A percentile compares a stretch with the other conserved stretches of the same genome.
Evolutionary conservation across 2,888 invertebrate species (phyloP).

Genomic region (Aproaerema taeniolella): DNA sequence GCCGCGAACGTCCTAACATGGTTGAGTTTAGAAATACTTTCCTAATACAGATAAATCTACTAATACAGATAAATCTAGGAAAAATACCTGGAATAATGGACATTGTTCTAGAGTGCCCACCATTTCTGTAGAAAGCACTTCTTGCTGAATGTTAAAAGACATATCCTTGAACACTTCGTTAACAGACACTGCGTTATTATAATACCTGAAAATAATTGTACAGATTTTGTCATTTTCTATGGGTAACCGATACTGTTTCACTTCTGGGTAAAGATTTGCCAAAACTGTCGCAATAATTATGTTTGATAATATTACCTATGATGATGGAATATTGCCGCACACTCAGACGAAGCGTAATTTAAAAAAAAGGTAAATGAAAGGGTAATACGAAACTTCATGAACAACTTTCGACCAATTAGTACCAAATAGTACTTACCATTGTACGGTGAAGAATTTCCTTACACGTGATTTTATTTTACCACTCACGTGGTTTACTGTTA

Average conservation of each 20-base stretch:
- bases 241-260: background rate
- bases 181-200: constrained; percentile 55
- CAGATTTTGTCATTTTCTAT: no score
- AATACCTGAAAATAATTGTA: constrained; percentile 54
- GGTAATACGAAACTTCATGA: no score
- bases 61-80: no score
- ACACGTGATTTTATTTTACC: constrained; percentile 62
- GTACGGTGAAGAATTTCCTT: constrained; percentile 63
- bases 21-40: no score
- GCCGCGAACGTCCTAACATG: no score
- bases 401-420: no score
- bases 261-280: background rate
- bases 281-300: background rate
- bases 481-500: constrained; percentile 63
- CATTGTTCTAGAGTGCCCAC: constrained; percentile 52
- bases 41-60: no score
- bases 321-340: no score
- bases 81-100: constrained; percentile 52
- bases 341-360: no score
- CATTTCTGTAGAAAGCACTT: constrained; percentile 59
- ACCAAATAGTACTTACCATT: constrained; percentile 50
- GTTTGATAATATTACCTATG: no score
- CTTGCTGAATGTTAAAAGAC: constrained; percentile 60
- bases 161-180: constrained; percentile 58
- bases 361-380: no score